Percentiles rank a stretch among this genome's conserved stretches.
phyloP scores from a whole-genome alignment of 2,113 vertebrate species.

The Labeo catla region DNA sequence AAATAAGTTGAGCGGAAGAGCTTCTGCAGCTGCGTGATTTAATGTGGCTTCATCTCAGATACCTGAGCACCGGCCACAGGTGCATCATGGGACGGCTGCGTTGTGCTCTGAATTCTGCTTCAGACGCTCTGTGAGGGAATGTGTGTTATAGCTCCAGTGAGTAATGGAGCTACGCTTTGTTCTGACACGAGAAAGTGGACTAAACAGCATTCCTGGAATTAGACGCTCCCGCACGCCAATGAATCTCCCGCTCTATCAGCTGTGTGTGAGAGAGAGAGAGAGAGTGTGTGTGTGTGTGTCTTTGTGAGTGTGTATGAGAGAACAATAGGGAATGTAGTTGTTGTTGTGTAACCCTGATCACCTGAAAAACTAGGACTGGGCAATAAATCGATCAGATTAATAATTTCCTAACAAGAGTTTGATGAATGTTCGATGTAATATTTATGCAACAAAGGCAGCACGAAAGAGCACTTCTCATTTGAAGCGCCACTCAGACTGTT shows the following conservation, averaged over 20 bases:
- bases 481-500: no score
- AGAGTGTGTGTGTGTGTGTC: no score
- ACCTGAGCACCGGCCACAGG: slow-evolving; percentile 3
- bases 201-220: slow-evolving; percentile 49
- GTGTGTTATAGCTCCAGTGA: slow-evolving; percentile 43
- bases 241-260: slow-evolving; percentile 25
- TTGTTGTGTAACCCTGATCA: no score
- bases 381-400: no score
- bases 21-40: slow-evolving; percentile 39
- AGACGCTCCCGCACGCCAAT: background rate
- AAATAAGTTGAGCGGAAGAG: no score
- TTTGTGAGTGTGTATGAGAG: no score
- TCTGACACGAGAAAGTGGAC: slow-evolving; percentile 47
- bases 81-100: slow-evolving; percentile 16
- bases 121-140: slow-evolving; percentile 34
- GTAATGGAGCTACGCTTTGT: slow-evolving; percentile 55
- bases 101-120: slow-evolving; percentile 40
- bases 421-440: no score
- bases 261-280: background rate
- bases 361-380: no score
- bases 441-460: no score
- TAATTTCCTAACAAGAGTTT: no score
- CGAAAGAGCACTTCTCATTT: no score
- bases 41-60: slow-evolving; percentile 47
- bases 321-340: no score